phyloP scores from a whole-genome alignment of 2,888 invertebrate genomes.

The Agrenia bidenticulata region DNA sequence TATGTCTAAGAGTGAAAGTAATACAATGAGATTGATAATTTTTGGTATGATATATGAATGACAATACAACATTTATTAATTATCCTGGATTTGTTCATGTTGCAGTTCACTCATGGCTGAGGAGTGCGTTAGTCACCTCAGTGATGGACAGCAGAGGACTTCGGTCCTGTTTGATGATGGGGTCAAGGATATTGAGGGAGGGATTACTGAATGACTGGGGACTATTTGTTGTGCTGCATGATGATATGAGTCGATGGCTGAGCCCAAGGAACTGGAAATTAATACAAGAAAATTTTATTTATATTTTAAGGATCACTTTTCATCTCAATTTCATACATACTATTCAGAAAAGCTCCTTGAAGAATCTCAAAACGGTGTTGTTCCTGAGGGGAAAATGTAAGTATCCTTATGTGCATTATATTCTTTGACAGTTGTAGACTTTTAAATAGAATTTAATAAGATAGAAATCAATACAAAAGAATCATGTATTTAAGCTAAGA shows the following conservation, averaged over 20 bases:
- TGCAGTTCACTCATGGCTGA: slow-evolving; percentile 60
- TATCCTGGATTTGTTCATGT: neutral
- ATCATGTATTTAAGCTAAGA: too few relatives aligned
- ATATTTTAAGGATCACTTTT: too few relatives aligned
- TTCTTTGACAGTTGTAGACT: too few relatives aligned
- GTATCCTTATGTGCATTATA: too few relatives aligned
- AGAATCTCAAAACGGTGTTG: too few relatives aligned
- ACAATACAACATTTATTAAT: too few relatives aligned
- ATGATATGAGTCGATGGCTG: slow-evolving; percentile 11
- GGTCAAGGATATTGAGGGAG: slow-evolving; percentile 54
- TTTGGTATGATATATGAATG: slow-evolving; percentile 1
- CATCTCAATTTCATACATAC: too few relatives aligned
- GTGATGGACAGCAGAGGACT: slow-evolving; percentile 75
- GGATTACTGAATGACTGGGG: slow-evolving; percentile 54
- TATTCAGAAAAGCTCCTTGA: too few relatives aligned
- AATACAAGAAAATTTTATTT: too few relatives aligned
- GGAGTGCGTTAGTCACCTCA: slow-evolving; percentile 66
- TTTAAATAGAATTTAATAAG: too few relatives aligned
- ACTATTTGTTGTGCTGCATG: slow-evolving; percentile 52
- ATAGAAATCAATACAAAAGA: too few relatives aligned
- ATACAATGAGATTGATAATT: slow-evolving; percentile 10
- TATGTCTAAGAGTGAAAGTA: slow-evolving; percentile 3
- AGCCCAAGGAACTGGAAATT: slow-evolving; percentile 32
- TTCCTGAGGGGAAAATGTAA: too few relatives aligned
- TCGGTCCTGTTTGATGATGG: slow-evolving; percentile 63